These are phyloP conservation scores for Ypsolopha scabrella DNA, from an alignment of 2,888 invertebrate genomes.

Conservation along the genomic window DNA sequence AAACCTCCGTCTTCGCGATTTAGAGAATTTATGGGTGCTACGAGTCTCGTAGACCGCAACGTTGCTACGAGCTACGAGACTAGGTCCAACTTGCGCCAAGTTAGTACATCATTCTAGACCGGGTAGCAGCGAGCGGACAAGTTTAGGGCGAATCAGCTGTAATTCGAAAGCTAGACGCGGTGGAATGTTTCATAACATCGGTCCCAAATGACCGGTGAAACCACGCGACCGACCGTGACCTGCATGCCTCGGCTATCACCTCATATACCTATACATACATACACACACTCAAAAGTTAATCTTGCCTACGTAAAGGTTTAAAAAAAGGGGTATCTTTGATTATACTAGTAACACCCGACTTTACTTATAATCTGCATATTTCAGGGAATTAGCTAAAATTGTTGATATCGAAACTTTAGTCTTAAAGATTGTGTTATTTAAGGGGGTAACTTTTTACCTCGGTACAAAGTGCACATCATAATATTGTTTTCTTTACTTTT, in stretches of 20 bases:
- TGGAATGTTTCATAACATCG: conserved; percentile 4
- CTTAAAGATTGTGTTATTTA: no score
- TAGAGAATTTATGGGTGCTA: neutral
- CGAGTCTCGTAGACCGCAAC: neutral
- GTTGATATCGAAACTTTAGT: no score
- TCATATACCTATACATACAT: neutral
- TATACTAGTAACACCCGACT: no score
- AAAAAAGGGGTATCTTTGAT: no score
- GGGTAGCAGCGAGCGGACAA: neutral
- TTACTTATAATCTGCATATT: no score
- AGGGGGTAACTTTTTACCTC: no score
- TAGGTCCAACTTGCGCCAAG: neutral
- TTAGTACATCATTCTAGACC: neutral
- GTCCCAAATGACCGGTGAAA: neutral
- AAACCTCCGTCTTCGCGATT: no score
- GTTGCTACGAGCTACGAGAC: neutral
- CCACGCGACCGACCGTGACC: conserved; percentile 6
- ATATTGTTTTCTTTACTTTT: no score
- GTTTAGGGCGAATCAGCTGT: neutral
- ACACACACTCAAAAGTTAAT: neutral
- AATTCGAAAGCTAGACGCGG: neutral
- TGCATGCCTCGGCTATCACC: neutral
- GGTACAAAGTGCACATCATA: no score
- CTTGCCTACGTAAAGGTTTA: no score
- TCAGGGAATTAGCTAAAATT: no score